Percentiles rank a stretch among this genome's conserved stretches.
These are phyloP conservation scores for Fregetta grallaria DNA, from an alignment of 2,113 vertebrate genomes.

Conservation along the genomic window DNA sequence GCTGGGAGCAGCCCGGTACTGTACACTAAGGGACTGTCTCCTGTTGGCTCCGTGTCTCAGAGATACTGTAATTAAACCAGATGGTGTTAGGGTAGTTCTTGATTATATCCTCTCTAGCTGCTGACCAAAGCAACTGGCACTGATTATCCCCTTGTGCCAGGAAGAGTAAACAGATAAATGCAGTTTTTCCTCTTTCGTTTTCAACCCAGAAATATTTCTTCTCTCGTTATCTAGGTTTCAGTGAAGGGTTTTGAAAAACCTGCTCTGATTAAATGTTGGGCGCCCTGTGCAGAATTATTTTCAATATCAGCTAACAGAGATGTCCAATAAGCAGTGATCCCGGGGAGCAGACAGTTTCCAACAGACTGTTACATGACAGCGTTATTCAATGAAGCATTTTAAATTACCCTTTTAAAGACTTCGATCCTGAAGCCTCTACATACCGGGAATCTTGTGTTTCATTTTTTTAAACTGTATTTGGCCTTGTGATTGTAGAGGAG, in stretches of 20 bases:
- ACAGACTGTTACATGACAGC: not conserved
- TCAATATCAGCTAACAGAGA: not conserved
- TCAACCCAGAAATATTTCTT: not conserved
- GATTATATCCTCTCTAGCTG: not conserved
- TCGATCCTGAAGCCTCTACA: not conserved
- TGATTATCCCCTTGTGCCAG: not conserved
- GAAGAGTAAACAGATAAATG: not conserved
- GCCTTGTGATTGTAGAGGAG: not conserved
- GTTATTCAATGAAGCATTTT: not conserved
- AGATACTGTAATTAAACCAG: not conserved
- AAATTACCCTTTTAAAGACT: not conserved
- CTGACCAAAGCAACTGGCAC: accelerated
- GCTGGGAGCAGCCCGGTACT: not conserved
- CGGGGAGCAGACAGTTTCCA: not conserved
- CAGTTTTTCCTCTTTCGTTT: not conserved
- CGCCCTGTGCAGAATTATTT: not conserved
- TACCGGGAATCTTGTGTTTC: not conserved
- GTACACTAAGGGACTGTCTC: not conserved
- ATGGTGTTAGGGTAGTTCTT: not conserved
- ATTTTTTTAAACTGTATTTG: not conserved
- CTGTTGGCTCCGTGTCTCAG: not conserved
- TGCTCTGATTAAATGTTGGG: not conserved
- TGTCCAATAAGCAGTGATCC: not conserved
- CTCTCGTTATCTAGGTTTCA: not conserved
- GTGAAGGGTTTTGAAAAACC: not conserved